Conservation (phyloP, 2,888 invertebrate genomes). For the Callosobruchus maculatus region DNA sequence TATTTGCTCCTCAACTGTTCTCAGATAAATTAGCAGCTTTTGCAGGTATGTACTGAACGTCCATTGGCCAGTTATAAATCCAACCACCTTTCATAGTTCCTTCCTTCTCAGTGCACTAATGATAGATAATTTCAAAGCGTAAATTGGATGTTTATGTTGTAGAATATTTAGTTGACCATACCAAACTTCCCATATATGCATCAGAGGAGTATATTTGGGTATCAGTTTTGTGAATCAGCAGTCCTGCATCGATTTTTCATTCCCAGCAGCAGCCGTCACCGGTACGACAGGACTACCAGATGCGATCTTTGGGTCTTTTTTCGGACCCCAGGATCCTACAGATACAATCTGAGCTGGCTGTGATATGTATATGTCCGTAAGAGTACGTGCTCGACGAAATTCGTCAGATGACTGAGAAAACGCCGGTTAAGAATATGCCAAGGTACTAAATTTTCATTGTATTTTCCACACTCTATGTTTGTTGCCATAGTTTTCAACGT, state of each 20-base stretch:
- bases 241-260: constrained; percentile 37
- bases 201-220: not conserved
- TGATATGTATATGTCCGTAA: constrained; percentile 2
- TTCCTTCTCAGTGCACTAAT: too few species aligned
- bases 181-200: not conserved
- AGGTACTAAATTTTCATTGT: not conserved
- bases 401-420: not conserved
- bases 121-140: too few species aligned
- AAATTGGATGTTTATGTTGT: too few species aligned
- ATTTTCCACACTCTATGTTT: too few species aligned
- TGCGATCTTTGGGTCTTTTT: constrained; percentile 28
- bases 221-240: not conserved
- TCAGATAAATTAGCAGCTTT: too few species aligned
- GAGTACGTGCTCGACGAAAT: not conserved
- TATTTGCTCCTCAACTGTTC: too few species aligned
- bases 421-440: not conserved
- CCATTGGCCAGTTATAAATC: too few species aligned
- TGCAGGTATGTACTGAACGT: too few species aligned
- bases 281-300: constrained; percentile 36
- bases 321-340: not conserved
- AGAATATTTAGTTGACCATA: not conserved
- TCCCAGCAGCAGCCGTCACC: constrained; percentile 41
- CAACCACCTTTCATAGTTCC: too few species aligned
- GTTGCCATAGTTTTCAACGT: too few species aligned
- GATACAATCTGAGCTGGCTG: constrained; percentile 6